Evolutionary conservation across 2,113 vertebrate genomes (phyloP).

Genomic region (Nesoenas mayeri): DNA sequence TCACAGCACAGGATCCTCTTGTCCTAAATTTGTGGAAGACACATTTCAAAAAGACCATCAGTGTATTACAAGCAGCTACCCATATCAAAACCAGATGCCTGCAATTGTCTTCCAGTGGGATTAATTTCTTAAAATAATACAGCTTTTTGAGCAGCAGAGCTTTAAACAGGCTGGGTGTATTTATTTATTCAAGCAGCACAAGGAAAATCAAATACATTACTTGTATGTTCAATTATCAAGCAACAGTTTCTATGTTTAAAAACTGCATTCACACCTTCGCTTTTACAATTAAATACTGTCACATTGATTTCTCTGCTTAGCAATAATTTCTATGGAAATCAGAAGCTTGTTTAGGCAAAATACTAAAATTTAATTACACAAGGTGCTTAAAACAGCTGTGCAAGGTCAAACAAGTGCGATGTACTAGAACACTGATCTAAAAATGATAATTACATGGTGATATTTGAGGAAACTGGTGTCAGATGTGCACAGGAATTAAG

Average conservation of each 20-base stretch:
- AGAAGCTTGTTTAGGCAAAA: slow-evolving; percentile 9
- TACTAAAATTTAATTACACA: slow-evolving; percentile 6
- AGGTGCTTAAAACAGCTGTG: slow-evolving; percentile 28
- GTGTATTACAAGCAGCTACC: background rate
- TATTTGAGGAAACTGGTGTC: background rate
- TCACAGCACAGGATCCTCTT: background rate
- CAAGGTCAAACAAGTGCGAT: background rate
- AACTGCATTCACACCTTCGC: background rate
- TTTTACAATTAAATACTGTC: slow-evolving; percentile 19
- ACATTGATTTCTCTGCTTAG: background rate
- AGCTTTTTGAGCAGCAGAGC: background rate
- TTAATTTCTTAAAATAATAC: background rate
- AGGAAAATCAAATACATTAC: slow-evolving; percentile 18
- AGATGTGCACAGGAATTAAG: background rate
- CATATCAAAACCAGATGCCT: background rate
- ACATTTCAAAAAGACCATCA: background rate
- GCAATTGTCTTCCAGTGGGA: background rate
- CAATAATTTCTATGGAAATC: slow-evolving; percentile 6
- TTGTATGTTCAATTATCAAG: background rate
- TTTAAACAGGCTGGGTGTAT: background rate
- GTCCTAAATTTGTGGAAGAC: background rate
- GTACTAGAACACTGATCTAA: background rate
- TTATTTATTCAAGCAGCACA: slow-evolving; percentile 43
- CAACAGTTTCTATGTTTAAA: background rate
- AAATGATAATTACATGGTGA: background rate